Conservation (phyloP, 1,140 invertebrate genomes). For the Drosophila mayri region DNA sequence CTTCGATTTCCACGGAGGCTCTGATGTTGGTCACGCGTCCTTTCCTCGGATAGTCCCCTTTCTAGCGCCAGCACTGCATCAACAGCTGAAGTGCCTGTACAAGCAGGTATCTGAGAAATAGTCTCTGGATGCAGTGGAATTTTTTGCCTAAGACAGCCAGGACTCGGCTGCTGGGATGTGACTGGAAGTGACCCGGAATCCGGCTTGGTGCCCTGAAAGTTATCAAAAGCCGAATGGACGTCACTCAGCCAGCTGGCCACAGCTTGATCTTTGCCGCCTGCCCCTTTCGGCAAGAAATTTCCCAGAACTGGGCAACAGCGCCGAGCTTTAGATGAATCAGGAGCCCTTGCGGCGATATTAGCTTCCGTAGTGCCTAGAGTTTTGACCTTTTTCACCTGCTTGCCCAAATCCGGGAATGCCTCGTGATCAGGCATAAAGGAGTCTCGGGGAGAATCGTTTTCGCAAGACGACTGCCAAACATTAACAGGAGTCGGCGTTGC, state of each 20-base stretch:
- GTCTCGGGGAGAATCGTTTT: background rate
- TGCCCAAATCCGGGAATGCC: constrained; percentile 18
- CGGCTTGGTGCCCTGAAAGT: background rate
- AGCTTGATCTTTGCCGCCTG: constrained; percentile 1
- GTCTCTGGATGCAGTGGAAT: too few relatives aligned
- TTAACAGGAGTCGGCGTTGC: background rate
- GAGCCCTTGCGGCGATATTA: background rate
- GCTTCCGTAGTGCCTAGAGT: background rate
- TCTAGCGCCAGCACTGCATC: background rate
- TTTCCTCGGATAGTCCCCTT: background rate
- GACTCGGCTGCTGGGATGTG: background rate
- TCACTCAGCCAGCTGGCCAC: constrained; percentile 34
- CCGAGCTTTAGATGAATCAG: background rate
- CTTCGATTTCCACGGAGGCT: too few relatives aligned
- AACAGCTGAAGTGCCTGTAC: too few relatives aligned
- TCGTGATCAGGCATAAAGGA: background rate
- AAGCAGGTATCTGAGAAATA: background rate
- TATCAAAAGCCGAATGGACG: background rate
- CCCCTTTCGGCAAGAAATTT: background rate
- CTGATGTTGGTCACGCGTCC: background rate
- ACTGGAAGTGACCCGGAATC: background rate
- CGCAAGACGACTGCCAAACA: background rate
- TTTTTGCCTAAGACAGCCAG: background rate
- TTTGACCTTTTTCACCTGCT: background rate
- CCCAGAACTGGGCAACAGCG: constrained; percentile 6